Base-by-base conservation (phyloP, 2,888 invertebrate species). In the Gisinianus flammeolus region DNA sequence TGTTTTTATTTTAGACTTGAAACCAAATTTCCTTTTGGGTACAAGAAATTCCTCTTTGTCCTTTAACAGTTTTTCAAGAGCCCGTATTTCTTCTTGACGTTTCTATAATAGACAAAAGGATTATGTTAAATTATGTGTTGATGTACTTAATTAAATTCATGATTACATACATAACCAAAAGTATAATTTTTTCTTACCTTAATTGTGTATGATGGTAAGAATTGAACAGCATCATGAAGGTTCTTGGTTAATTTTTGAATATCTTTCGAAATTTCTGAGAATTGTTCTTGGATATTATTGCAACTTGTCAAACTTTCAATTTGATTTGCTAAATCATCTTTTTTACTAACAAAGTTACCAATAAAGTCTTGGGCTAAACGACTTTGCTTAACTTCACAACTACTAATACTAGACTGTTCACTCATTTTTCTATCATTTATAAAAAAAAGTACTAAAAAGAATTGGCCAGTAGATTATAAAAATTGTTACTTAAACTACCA, bases 11-110 rank as follows among this genome's bases (percentile, higher is more conserved):
- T 80, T 83, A 0, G 81, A 77, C 73, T 92, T 93, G 85, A 95
- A 96, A 0, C 94, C 93, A 88, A 95, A 96, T 86, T 93, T 95
- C 86, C 94, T 94, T 85, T 94, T 93, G 0, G 95, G 95, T 76
- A 94, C 87, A 19, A 85, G 80, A 26, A 75, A 68, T 24, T 83
- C 81, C 75, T 85, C 82, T 76, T 85, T 81, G n/a, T 80, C 81
- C 30, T 83, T 83, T 82, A 94, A 89, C 78, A 89, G 89, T 28
- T 92, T 90, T 86, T 94, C 94, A 35, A 92, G 88, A 81, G 92
- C 91, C 73, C 92, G 91, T 64, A 92, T 90, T 86, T 91, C 90
- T n/a, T 89, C 89, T 85, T 92, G 92, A 56, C 95, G 86, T 77
- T 91, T 90, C 85, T 93, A 92, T 2, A 94, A 44, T 52, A 28